Base-by-base conservation (phyloP, 2,888 invertebrate genomes). In the Phytoseiulus persimilis region DNA sequence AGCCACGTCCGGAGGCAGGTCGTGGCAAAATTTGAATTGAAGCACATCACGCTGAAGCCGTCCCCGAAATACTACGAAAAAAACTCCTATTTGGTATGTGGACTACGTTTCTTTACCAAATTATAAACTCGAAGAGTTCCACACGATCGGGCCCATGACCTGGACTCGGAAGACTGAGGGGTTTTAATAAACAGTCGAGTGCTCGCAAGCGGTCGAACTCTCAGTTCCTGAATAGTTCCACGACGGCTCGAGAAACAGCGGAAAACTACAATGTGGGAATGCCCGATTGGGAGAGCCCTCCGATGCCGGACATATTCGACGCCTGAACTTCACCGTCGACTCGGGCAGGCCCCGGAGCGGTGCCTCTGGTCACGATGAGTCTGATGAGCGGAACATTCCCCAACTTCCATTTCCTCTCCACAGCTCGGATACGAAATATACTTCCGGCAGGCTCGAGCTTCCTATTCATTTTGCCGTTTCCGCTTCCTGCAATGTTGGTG, bases 1-100 rank as follows among this genome's bases (percentile, higher is more conserved):
- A 45, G 45, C 11, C 31, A 87, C 6, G 39, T 23, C 0, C 31
- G 87, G 6, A 11, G 39, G 18, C 87, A 45, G 0, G 32, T 87
- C 6, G 45, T 33, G 0, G 11, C 87, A 5, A 33, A 28, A 6
- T 87, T 31, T 31, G 87, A 87, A 14, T 32, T 87, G 9, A 87
- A 87, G 33, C 87, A 87, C 39, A n/a, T 87, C 3, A 87, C 18
- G 11, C 33, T n/a, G 32, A 87, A 87, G 33, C 87, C 87, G 0
- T 45, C 87, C 3, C 39, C 87, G 32, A 87, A 87, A 87, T 45
- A 87, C 23, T 87, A 87, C 87, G 87, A 87, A 14, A 33, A 87
- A 39, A 45, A 2, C 28, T 87, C 87, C 33, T 33, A 87, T 87
- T n/a, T 87, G 32, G 87, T 87, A 11, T 32, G 87, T 31, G 23